Evolutionary conservation across 2,797 vertebrate genomes (phyloP).

Genomic region (Phataginus tricuspis): DNA sequence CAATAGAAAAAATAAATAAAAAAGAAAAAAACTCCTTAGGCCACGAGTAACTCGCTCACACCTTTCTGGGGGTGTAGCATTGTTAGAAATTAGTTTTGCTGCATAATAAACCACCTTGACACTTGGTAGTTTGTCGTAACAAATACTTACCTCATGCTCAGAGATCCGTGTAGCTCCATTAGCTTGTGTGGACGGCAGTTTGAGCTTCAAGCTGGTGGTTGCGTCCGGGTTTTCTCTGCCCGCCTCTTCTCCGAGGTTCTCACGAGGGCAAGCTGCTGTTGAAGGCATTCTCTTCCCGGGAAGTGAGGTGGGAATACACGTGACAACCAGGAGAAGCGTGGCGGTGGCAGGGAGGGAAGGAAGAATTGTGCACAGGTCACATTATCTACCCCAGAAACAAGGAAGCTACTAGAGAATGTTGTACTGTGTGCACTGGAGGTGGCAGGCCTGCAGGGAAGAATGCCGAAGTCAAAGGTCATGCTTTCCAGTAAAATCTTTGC

Average conservation of each 20-base stretch:
- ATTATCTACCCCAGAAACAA: no score
- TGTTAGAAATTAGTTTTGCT: neutral
- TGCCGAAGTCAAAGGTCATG: neutral
- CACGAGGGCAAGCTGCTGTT: neutral
- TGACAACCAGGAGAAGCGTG: neutral
- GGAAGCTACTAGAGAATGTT: neutral
- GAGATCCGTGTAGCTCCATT: neutral
- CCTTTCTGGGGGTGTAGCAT: neutral
- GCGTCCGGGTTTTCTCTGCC: neutral
- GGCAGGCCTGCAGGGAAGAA: neutral
- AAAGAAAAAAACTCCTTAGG: neutral
- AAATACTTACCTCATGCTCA: neutral
- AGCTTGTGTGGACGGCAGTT: neutral
- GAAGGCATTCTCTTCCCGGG: neutral
- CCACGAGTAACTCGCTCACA: neutral
- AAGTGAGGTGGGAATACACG: accelerated
- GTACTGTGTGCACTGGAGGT: accelerated
- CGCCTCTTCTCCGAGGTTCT: neutral
- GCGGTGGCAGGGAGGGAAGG: neutral
- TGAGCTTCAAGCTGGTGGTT: no score
- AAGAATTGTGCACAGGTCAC: neutral
- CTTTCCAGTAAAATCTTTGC: neutral
- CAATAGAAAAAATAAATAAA: no score
- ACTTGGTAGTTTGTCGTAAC: neutral
- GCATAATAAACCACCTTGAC: neutral